Conservation (phyloP, 2,797 vertebrate genomes). For the Myiotriccus ornatus region DNA sequence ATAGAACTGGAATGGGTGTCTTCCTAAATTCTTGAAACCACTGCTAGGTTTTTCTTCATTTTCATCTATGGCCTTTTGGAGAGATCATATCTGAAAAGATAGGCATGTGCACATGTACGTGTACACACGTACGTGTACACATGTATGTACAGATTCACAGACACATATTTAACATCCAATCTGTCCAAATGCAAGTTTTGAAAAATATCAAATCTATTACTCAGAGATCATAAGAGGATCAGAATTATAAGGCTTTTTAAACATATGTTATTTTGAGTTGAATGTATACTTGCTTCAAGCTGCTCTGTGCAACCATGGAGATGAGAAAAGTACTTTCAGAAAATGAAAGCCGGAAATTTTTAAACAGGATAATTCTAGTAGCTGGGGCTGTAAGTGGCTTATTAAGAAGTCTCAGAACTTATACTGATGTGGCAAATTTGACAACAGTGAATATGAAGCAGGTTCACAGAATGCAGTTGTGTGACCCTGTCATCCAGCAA, state of each 20-base stretch:
- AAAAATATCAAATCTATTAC: constrained; percentile 41
- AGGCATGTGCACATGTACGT: not conserved
- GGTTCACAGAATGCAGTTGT: not conserved
- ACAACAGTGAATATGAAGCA: not conserved
- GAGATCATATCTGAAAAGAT: not conserved
- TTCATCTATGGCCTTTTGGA: not conserved
- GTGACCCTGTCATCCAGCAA: not conserved
- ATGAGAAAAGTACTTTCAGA: constrained; percentile 12
- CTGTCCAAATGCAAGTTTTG: not conserved
- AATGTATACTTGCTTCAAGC: constrained; percentile 20
- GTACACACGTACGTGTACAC: not conserved
- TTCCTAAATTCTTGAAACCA: not conserved
- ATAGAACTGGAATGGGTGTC: not conserved
- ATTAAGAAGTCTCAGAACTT: constrained; percentile 7
- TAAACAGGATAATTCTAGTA: constrained; percentile 2
- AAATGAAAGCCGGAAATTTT: not conserved
- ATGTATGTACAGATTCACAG: not conserved
- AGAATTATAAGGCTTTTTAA: not conserved
- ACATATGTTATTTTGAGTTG: constrained; percentile 34
- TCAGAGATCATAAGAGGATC: constrained; percentile 3
- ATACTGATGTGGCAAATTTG: not conserved
- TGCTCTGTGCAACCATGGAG: constrained; percentile 3
- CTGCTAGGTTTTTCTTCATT: not conserved
- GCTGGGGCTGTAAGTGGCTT: not conserved
- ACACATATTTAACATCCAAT: not conserved